These are phyloP conservation scores for Neomonachus schauinslandi DNA, from an alignment of 2,113 vertebrate species.

Conservation along the genomic window DNA sequence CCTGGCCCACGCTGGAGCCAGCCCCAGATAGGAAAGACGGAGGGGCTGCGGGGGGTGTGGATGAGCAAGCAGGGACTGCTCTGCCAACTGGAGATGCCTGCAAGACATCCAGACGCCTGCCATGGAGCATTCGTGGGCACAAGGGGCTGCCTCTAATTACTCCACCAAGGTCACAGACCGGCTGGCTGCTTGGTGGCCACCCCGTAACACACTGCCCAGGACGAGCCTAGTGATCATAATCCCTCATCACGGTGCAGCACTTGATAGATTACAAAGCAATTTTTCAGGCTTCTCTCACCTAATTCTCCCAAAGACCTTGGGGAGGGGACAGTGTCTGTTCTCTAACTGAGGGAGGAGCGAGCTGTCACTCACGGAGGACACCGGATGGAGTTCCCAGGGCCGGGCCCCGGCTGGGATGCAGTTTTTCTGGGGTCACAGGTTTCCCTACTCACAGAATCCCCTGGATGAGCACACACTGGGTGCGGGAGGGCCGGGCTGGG, in stretches of 20 bases:
- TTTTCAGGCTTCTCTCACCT: neutral
- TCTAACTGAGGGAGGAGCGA: neutral
- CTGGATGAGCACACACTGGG: too few relatives aligned
- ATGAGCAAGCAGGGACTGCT: neutral
- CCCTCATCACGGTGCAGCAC: neutral
- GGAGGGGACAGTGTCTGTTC: neutral
- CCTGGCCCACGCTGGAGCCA: neutral
- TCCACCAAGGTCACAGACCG: neutral
- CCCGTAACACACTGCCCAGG: neutral
- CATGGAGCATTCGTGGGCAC: neutral
- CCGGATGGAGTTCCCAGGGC: neutral
- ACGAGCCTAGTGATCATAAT: rapidly evolving
- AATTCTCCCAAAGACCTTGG: neutral
- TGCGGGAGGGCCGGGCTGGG: too few relatives aligned
- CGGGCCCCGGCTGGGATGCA: rapidly evolving
- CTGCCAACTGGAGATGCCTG: neutral
- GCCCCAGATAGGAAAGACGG: neutral
- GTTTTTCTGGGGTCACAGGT: neutral
- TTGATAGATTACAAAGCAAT: neutral
- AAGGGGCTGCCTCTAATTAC: neutral
- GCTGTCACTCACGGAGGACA: neutral
- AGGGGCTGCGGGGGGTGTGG: rapidly evolving
- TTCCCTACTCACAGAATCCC: neutral
- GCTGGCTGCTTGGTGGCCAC: neutral
- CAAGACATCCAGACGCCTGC: neutral